These are phyloP conservation scores for Gonocerus acuteangulatus DNA, from an alignment of 2,888 invertebrate species.

Conservation along the genomic window DNA sequence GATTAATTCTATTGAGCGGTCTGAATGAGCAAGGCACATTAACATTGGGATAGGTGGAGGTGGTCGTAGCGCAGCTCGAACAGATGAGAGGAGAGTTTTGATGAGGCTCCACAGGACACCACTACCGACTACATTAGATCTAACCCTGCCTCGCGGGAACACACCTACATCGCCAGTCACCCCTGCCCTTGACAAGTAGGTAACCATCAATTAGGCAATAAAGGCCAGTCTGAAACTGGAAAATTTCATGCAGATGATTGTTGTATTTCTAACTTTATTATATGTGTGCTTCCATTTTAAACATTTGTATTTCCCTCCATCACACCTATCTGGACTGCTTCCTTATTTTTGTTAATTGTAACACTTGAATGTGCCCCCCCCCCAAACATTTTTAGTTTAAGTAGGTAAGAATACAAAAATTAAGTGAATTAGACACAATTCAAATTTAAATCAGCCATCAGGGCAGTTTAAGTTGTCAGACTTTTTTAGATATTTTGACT, in stretches of 20 bases:
- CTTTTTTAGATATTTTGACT: too few species aligned
- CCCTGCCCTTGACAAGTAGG: slow-evolving; percentile 33
- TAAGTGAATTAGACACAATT: too few species aligned
- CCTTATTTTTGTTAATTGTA: too few species aligned
- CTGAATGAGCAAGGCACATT: not conserved
- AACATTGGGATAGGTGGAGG: not conserved
- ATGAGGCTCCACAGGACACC: slow-evolving; percentile 43
- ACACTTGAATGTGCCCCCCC: too few species aligned
- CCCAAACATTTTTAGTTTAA: too few species aligned
- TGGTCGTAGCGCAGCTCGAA: slow-evolving; percentile 37
- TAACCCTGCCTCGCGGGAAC: slow-evolving; percentile 29
- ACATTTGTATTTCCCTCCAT: too few species aligned
- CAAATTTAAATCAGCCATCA: too few species aligned
- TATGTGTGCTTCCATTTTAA: not conserved
- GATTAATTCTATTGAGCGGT: too few species aligned
- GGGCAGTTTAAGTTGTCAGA: too few species aligned
- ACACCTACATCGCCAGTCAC: slow-evolving; percentile 12
- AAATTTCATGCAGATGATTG: not conserved
- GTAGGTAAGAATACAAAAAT: too few species aligned
- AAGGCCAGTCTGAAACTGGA: not conserved
- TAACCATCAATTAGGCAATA: slow-evolving; percentile 10
- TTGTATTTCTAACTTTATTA: not conserved
- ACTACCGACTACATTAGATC: slow-evolving; percentile 31
- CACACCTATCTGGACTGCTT: too few species aligned
- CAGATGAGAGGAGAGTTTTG: slow-evolving; percentile 44